Evolutionary conservation across 2,113 vertebrate species (phyloP).

Genomic region (Coracopsis vasa): DNA sequence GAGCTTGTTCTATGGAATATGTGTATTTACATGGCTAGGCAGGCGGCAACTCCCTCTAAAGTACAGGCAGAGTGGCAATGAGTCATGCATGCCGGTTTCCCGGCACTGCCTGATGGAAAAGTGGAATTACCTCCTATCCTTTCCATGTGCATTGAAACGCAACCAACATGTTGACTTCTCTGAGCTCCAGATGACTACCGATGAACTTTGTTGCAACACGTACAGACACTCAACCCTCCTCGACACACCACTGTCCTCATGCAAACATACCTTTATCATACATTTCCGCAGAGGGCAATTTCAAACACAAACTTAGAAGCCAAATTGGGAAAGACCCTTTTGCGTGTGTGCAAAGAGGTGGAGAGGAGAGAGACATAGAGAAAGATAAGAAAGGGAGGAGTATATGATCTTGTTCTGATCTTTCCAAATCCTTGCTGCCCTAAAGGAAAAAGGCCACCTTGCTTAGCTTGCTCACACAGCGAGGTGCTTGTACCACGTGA

Average conservation of each 20-base stretch:
- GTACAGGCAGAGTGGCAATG: neutral
- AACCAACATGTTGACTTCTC: neutral
- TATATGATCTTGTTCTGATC: neutral
- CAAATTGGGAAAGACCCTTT: neutral
- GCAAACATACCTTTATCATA: accelerated
- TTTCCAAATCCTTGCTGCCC: neutral
- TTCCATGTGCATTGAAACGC: neutral
- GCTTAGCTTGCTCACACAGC: neutral
- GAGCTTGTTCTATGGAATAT: neutral
- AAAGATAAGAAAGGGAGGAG: neutral
- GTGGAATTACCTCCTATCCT: neutral
- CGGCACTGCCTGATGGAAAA: neutral
- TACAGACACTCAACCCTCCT: neutral
- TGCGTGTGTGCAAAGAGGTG: neutral
- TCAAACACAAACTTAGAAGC: neutral
- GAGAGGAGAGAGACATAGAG: neutral
- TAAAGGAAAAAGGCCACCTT: neutral
- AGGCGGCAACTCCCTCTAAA: neutral
- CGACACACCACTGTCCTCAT: neutral
- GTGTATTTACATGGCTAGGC: neutral
- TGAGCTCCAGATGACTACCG: neutral
- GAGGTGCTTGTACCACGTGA: neutral
- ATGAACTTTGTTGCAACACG: neutral
- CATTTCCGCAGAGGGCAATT: neutral
- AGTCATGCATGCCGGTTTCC: neutral